Evolutionary conservation across 2,797 vertebrate genomes (phyloP), one percentile per base, ranked within the genome.

Genomic region (Arctocebus calabarensis): DNA sequence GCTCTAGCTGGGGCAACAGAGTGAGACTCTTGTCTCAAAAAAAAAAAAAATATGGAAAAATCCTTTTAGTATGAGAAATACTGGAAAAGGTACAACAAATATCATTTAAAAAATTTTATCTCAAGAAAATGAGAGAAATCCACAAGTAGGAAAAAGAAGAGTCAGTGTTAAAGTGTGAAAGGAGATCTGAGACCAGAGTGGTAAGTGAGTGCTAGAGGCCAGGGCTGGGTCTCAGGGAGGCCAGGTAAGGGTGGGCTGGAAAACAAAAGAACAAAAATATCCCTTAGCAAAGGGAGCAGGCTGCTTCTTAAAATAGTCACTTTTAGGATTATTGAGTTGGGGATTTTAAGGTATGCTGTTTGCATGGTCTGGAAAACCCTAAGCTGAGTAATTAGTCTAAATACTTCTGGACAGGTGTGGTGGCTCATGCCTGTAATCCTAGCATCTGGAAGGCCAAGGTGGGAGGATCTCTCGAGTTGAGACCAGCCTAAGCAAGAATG

Each of bases 121-220:
- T 59, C 2, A 74, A 55, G 82, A 81, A 89, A 82, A 17, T 81
- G 68, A 95, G 32, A 75, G 61, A 89, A 95, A 84, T 55, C 48
- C 29, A 27, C 45, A 52, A 17, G 19, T 37, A 34, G 62, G 64
- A 10, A 48, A 25, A 70, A 66, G 66, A 48, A 75, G 55, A 66
- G 48, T 27, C 23, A 89, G 57, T 14, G 2, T 71, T 81, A 79
- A 7, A 64, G 10, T 22, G 68, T 19, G 48, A 45, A 45, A 25
- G 52, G 29, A 62, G 16, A 1, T 45, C 62, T 71, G 25, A 71
- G 62, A 73, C 57, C 23, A 13, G 20, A 59, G 32, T 37, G 25
- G 25, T 25, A 48, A 19, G 12, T 22, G 61, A 84, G 59, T 34
- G 22, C 4, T 0, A 20, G 64, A 7, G 45, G 48, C 23, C 1